phyloP scores from a whole-genome alignment of 2,797 vertebrate genomes.

The Tiaroga cobitis region DNA sequence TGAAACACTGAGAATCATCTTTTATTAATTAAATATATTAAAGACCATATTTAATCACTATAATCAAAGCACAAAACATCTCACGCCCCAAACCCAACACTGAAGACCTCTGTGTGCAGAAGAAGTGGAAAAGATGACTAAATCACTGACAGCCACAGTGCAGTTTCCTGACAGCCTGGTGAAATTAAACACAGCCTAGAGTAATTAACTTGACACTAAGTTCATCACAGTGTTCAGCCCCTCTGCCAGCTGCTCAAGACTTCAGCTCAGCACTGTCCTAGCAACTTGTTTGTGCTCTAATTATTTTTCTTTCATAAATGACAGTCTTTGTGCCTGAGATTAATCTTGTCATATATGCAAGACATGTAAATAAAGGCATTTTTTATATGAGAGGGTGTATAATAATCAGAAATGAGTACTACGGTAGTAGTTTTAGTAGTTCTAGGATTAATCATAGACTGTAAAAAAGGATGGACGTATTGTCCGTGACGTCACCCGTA shows the following conservation, averaged over 20 bases:
- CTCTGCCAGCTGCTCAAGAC: neutral
- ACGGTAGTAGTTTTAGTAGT: no score
- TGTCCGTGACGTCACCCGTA: no score
- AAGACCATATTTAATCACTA: neutral
- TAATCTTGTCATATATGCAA: neutral
- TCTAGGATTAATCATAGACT: neutral
- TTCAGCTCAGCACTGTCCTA: neutral
- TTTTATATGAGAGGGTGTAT: neutral
- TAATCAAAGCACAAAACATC: neutral
- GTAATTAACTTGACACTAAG: slow-evolving; percentile 38
- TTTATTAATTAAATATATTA: neutral
- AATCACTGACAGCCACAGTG: slow-evolving; percentile 3
- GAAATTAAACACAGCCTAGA: slow-evolving; percentile 16
- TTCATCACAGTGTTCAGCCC: slow-evolving; percentile 19
- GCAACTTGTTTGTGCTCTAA: slow-evolving; percentile 1
- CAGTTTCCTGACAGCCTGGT: slow-evolving; percentile 18
- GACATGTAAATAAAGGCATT: neutral
- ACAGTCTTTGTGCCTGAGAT: neutral
- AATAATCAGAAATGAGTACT: neutral
- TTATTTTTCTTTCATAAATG: neutral
- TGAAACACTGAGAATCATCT: neutral
- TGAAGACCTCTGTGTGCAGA: neutral
- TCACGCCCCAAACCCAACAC: neutral
- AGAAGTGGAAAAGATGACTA: neutral
- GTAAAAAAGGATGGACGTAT: no score